Evolutionary conservation across 1,140 invertebrate genomes (phyloP).

Genomic region (Physella acuta): DNA sequence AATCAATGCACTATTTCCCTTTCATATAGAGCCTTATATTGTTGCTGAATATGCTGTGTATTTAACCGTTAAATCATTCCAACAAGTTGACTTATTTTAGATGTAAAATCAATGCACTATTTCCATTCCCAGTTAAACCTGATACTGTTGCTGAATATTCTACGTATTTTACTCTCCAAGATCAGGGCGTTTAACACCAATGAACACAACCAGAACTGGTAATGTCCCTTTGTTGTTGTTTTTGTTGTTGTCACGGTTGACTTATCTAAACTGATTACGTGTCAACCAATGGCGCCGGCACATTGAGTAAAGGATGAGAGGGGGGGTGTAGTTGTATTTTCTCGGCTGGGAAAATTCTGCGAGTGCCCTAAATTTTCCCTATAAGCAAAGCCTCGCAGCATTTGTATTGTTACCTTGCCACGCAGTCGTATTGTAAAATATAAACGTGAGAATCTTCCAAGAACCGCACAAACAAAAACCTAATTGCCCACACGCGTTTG

Average conservation of each 20-base stretch:
- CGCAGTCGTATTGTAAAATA: too few species aligned
- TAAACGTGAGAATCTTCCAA: too few species aligned
- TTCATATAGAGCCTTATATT: conserved; percentile 78
- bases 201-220: conserved; percentile 59
- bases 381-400: too few species aligned
- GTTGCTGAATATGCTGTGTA: conserved; percentile 88
- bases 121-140: conserved; percentile 70
- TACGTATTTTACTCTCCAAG: conserved; percentile 87
- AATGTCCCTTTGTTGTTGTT: not conserved
- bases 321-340: too few species aligned
- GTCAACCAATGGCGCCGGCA: too few species aligned
- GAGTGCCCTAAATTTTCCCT: too few species aligned
- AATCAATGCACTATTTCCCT: conserved; percentile 4
- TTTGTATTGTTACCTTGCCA: too few species aligned
- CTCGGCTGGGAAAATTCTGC: too few species aligned
- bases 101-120: not conserved
- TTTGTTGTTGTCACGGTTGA: not conserved
- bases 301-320: too few species aligned
- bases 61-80: conserved; percentile 89
- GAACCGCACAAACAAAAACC: too few species aligned
- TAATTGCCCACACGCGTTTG: too few species aligned
- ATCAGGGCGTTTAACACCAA: conserved; percentile 66
- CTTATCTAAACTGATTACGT: not conserved
- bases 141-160: conserved; percentile 88
- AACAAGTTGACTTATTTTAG: too few species aligned